Evolutionary conservation across 2,113 vertebrate species (phyloP).

Genomic region (Jacana jacana): DNA sequence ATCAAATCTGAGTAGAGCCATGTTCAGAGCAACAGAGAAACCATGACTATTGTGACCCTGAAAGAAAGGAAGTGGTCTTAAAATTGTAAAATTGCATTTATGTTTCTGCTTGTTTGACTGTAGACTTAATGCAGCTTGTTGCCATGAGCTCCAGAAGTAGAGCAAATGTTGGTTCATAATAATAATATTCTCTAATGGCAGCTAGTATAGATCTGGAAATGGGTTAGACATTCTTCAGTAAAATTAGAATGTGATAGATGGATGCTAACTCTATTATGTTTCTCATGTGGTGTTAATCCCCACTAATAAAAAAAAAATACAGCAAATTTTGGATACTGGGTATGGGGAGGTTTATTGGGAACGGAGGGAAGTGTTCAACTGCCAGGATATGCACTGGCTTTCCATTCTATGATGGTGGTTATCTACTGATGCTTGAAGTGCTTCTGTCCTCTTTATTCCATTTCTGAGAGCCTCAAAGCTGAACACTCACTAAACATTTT

Average conservation of each 20-base stretch:
- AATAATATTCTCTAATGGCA: background rate
- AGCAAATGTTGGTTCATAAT: background rate
- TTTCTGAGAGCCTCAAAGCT: background rate
- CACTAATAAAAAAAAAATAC: background rate
- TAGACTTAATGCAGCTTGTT: background rate
- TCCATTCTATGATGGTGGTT: background rate
- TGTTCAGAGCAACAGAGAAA: background rate
- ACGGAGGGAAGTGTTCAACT: background rate
- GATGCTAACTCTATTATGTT: background rate
- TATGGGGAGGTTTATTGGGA: too few species aligned
- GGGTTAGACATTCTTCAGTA: background rate
- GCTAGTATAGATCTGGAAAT: background rate
- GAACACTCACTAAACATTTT: background rate
- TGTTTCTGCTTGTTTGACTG: background rate
- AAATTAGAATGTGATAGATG: background rate
- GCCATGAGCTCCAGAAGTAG: background rate
- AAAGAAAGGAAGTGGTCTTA: background rate
- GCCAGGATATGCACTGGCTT: background rate
- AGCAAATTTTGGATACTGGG: background rate
- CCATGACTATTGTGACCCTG: background rate
- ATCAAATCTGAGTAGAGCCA: background rate
- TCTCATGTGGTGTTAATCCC: background rate
- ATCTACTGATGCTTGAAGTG: background rate
- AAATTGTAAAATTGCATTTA: background rate
- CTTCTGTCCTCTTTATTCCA: background rate